A percentile compares a stretch with the other conserved stretches of the same genome.
These are phyloP conservation scores for Lasioglossum pauxillum DNA, from an alignment of 2,888 invertebrate species.

Conservation along the genomic window DNA sequence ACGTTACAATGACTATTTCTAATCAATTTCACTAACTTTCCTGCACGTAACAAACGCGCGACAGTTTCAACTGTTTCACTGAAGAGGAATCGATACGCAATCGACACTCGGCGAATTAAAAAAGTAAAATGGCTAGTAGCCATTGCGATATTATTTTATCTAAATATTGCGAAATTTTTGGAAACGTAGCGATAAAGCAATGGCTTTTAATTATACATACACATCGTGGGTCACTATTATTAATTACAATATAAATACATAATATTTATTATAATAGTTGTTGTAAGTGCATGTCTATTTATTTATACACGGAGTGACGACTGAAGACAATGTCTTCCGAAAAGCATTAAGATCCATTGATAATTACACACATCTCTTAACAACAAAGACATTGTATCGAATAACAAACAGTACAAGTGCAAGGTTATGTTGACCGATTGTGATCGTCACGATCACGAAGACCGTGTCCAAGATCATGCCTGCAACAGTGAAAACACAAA, in stretches of 20 bases:
- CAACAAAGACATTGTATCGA: background rate
- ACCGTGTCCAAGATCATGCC: background rate
- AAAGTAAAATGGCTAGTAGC: background rate
- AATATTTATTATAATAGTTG: background rate
- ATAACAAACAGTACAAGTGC: background rate
- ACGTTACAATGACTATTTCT: background rate
- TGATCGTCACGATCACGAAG: background rate
- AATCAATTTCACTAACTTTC: background rate
- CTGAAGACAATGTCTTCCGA: background rate
- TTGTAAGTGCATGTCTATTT: background rate
- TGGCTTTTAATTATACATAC: background rate
- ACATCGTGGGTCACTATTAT: constrained; percentile 23
- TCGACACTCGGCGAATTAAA: background rate
- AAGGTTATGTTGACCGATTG: constrained; percentile 40
- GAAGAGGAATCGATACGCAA: background rate
- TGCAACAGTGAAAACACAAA: background rate
- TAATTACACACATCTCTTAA: background rate
- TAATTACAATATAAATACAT: too few relatives aligned
- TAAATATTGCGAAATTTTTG: too few relatives aligned
- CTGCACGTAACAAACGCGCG: background rate
- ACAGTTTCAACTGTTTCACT: constrained; percentile 26
- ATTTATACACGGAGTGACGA: background rate
- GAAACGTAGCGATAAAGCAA: background rate
- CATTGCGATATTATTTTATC: background rate
- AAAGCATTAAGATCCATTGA: too few relatives aligned